Base-by-base conservation (phyloP, 2,113 vertebrate species). In the Girardinichthys multiradiatus region DNA sequence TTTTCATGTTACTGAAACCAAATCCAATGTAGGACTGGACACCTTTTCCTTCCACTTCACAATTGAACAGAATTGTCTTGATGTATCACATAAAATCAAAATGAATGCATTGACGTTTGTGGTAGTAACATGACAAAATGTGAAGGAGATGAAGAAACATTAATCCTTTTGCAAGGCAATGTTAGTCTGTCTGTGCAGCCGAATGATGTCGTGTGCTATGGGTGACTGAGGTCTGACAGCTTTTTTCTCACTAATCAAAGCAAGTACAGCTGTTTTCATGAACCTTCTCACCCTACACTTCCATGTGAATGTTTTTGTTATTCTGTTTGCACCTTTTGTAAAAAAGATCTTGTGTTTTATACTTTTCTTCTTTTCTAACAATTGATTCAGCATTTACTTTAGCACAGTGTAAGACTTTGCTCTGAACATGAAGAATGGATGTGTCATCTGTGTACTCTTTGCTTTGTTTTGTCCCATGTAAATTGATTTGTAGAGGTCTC, bases 401-500 rank as follows among this genome's bases (percentile, higher is more conserved):
- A 33, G 59, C 76, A 72, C 10, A 61, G 31, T 72, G 54, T 51
- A n/a, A 51, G 19, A 54, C 24, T 86, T 82, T 86, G 82, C 86
- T 86, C 85, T 82, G 72, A 70, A 62, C 19, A 62, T 69, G 64
- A 86, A 75, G 59, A n/a, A 62, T 76, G 63, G 70, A 62, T 73
- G 29, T 79, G 57, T 89, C 81, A 64, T 75, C 68, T 61, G 13
- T 78, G 66, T 79, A 74, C 76, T 31, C 31, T 80, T 81, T 84
- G 77, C 65, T 72, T 84, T 70, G 57, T 42, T 78, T 31, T 83
- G 74, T 77, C 76, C 62, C 48, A 27, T 89, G 72, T 85, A 84
- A 82, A 87, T 84, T 81, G 30, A 80, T 67, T 57, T 91, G 86
- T 89, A 90, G 83, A 91, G 89, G 81, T 79, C 62, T 86, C 74